Conservation (phyloP, 2,888 invertebrate genomes). For the Sepiola atlantica region DNA sequence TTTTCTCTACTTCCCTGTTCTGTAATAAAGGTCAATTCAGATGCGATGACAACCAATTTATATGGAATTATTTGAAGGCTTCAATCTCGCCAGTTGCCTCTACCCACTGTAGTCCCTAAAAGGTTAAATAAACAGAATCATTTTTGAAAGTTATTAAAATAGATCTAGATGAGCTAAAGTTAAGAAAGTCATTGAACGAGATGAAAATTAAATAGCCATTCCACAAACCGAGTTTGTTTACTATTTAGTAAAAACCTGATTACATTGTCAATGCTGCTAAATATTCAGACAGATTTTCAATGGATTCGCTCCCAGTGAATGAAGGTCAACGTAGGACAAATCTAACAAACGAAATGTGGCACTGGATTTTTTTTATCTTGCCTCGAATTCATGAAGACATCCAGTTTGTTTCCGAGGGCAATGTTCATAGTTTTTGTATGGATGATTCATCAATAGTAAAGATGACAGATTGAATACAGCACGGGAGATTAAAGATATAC, state of each 20-base stretch:
- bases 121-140: background rate
- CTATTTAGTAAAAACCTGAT: no score
- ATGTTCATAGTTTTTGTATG: background rate
- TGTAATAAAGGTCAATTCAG: background rate
- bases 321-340: no score
- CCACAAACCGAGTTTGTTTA: no score
- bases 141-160: background rate
- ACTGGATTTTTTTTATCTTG: background rate
- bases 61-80: background rate
- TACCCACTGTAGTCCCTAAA: background rate
- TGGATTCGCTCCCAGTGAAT: no score
- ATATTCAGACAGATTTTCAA: no score
- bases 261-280: no score
- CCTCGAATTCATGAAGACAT: background rate
- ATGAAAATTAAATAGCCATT: no score
- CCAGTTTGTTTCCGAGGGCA: background rate
- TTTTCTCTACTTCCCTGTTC: background rate
- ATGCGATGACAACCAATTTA: background rate
- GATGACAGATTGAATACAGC: background rate
- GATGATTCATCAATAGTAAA: background rate
- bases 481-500: background rate
- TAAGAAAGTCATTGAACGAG: no score
- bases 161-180: background rate
- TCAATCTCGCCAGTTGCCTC: background rate
- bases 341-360: background rate